Evolutionary conservation across 2,113 vertebrate species (phyloP).

Genomic region (Ciconia stormi): DNA sequence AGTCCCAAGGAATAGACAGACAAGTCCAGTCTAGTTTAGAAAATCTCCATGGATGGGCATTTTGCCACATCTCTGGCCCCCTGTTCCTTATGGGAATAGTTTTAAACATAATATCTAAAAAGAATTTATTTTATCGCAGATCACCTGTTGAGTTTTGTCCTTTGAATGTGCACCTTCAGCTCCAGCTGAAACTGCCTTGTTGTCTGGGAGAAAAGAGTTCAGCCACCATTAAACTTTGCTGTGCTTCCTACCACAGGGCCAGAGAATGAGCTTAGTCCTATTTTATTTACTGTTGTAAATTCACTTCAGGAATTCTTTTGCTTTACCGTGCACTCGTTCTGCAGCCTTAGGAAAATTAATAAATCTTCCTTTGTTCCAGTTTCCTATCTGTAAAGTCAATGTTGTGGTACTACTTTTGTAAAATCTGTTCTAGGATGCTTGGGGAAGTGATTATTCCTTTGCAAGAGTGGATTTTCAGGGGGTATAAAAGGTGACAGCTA

Average conservation of each 20-base stretch:
- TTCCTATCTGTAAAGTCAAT: neutral
- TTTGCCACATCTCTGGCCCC: neutral
- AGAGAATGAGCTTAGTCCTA: neutral
- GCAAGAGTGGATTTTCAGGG: neutral
- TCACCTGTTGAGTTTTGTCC: neutral
- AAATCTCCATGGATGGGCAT: neutral
- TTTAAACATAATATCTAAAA: neutral
- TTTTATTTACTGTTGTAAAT: neutral
- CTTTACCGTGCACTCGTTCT: neutral
- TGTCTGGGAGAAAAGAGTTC: neutral
- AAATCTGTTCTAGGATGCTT: neutral
- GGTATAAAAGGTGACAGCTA: neutral
- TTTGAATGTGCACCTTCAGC: neutral
- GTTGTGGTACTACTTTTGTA: neutral
- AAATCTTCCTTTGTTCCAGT: neutral
- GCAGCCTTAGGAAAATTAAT: neutral
- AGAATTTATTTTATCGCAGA: neutral
- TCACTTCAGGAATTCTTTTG: neutral
- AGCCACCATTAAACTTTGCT: neutral
- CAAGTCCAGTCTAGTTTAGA: neutral
- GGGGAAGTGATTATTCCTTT: neutral
- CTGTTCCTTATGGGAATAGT: neutral
- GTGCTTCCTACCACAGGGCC: neutral
- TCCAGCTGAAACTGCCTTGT: neutral
- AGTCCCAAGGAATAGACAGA: neutral